These are phyloP conservation scores for Hedya salicella DNA, from an alignment of 2,888 invertebrate genomes.

Conservation along the genomic window DNA sequence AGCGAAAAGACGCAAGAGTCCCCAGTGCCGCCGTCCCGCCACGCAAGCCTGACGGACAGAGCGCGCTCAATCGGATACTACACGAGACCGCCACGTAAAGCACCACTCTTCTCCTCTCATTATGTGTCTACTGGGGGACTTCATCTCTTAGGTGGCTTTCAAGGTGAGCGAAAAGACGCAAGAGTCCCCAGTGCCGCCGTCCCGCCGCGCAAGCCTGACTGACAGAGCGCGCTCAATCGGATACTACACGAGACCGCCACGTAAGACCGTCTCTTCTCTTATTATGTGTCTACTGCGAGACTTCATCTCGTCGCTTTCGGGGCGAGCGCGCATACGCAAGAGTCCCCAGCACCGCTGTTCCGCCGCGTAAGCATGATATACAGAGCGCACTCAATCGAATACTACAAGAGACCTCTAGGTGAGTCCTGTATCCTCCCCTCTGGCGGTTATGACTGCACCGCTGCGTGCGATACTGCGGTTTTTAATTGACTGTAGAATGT, in stretches of 20 bases:
- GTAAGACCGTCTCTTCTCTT: conserved; percentile 84
- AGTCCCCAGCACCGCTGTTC: conserved; percentile 76
- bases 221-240: conserved; percentile 95
- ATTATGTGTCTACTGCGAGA: too few relatives aligned
- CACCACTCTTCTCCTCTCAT: neutral
- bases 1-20: conserved; percentile 87
- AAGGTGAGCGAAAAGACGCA: conserved; percentile 89
- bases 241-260: conserved; percentile 96
- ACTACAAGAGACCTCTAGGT: conserved; percentile 96
- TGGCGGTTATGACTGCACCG: too few relatives aligned
- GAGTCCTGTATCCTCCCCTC: too few relatives aligned
- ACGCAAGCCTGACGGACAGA: conserved; percentile 95
- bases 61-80: conserved; percentile 94
- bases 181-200: conserved; percentile 81
- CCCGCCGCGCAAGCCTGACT: conserved; percentile 93
- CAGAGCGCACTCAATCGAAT: conserved; percentile 95
- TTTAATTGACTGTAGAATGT: too few relatives aligned
- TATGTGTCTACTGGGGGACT: too few relatives aligned
- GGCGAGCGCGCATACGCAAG: conserved; percentile 89
- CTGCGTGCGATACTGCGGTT: too few relatives aligned
- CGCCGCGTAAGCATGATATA: conserved; percentile 94
- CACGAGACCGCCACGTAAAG: conserved; percentile 95
- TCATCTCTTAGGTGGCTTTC: too few relatives aligned
- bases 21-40: conserved; percentile 86
- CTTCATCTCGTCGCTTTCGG: too few relatives aligned